These are phyloP conservation scores for Drosophila triauraria DNA, from an alignment of 1,140 invertebrate genomes.

Conservation along the genomic window DNA sequence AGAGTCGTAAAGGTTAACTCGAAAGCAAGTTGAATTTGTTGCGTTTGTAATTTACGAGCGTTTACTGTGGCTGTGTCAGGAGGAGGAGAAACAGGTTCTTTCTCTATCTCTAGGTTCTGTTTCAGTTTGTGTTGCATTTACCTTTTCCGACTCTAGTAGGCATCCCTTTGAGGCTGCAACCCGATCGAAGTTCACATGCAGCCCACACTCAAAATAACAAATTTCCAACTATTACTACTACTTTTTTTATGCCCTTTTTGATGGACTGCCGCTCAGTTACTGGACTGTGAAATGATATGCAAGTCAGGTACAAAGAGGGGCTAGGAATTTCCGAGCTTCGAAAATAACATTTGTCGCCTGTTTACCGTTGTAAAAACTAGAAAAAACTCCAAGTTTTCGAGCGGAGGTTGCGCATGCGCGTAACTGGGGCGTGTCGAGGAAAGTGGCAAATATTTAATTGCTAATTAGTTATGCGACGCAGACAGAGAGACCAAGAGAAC, in stretches of 20 bases:
- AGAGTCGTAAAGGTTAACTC: slow-evolving; percentile 9
- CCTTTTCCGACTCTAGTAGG: slow-evolving; percentile 32
- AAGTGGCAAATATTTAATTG: slow-evolving; percentile 65
- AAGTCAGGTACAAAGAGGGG: slow-evolving; percentile 54
- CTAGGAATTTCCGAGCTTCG: slow-evolving; percentile 18
- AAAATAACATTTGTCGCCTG: slow-evolving; percentile 51
- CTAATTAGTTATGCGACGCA: slow-evolving; percentile 60
- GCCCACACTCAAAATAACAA: slow-evolving; percentile 42
- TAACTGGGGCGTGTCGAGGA: slow-evolving; percentile 66
- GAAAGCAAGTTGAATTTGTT: slow-evolving; percentile 15
- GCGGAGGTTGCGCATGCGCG: slow-evolving; percentile 48
- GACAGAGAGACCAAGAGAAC: background rate
- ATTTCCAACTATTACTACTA: slow-evolving; percentile 18
- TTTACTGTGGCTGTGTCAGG: slow-evolving; percentile 30
- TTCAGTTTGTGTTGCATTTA: slow-evolving; percentile 7
- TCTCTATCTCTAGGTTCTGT: slow-evolving; percentile 44
- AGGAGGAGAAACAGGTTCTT: slow-evolving; percentile 44
- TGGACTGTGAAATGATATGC: slow-evolving; percentile 67
- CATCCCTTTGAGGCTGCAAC: slow-evolving; percentile 31
- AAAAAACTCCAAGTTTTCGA: slow-evolving; percentile 21
- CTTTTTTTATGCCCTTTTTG: slow-evolving; percentile 39
- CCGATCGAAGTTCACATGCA: slow-evolving; percentile 25
- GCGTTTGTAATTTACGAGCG: slow-evolving; percentile 46
- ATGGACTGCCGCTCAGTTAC: slow-evolving; percentile 28
- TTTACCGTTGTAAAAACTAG: slow-evolving; percentile 31